phyloP scores from a whole-genome alignment of 2,113 vertebrate genomes.

The Camelus bactrianus region DNA sequence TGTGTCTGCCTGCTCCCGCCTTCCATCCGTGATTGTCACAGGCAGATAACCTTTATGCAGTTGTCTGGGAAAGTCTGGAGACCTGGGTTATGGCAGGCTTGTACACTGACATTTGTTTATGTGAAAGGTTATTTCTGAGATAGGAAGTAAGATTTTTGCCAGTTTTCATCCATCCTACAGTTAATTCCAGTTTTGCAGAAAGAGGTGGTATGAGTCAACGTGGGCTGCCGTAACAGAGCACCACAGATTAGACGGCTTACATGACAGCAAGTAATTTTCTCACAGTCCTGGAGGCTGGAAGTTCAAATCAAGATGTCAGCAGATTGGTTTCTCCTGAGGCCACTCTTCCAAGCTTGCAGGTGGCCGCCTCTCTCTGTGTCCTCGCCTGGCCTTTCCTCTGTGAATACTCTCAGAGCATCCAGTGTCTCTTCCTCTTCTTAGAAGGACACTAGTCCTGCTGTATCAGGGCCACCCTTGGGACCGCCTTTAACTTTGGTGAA shows the following conservation, averaged over 20 bases:
- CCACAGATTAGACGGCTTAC: neutral
- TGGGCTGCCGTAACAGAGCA: neutral
- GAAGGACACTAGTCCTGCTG: neutral
- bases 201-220: neutral
- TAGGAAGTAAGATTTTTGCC: neutral
- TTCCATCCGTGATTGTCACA: rapidly evolving
- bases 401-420: rapidly evolving
- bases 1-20: neutral
- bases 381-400: neutral
- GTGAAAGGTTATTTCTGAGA: neutral
- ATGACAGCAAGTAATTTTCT: neutral
- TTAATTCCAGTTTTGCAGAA: neutral
- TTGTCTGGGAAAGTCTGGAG: neutral
- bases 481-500: neutral
- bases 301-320: neutral
- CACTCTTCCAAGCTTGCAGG: neutral
- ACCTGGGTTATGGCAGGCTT: neutral
- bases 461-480: neutral
- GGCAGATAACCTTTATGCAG: neutral
- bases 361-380: neutral
- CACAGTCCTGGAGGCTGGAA: neutral
- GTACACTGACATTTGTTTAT: neutral
- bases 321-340: neutral
- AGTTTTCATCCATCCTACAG: neutral
- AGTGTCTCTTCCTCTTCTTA: neutral